Evolutionary conservation across 2,888 invertebrate species (phyloP), one percentile per base, ranked within the genome.

Genomic region (Coremacera marginata): DNA sequence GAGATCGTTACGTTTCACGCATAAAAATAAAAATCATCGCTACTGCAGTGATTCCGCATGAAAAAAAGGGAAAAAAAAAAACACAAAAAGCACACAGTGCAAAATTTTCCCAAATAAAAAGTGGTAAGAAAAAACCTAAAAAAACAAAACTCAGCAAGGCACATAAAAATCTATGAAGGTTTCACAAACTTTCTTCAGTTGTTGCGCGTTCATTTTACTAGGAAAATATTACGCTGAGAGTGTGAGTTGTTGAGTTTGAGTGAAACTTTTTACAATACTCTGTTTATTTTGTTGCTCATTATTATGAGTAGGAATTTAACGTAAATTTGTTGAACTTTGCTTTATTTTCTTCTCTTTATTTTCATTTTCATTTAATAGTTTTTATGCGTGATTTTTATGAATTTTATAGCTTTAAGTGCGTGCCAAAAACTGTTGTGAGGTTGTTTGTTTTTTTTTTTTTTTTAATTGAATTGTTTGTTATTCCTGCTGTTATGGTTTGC

Each of bases 21-120:
- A 89, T 89, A 86, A 87, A 88, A 88, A 89, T 88, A 87, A 88
- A 89, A 89, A 88, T 87, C 87, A 86, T 87, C 86, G 86, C 86
- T 84, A 84, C 84, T 85, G 88, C 88, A 86, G 84, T 89, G 89
- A 89, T 89, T 89, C 88, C 88, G 89, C 85, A 87, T n/a, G n/a
- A n/a, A n/a, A n/a, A n/a, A n/a, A n/a, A n/a, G n/a, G n/a, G n/a
- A n/a, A 79, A 75, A 73, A 52, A 72, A 65, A 72, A 65, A 79
- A 71, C 81, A 80, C 80, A 74, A 60, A 70, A 44, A 67, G 7
- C 44, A 44, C 44, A 11, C 14, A 11, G 44, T 14, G 11, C 44
- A 11, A 44, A 44, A 44, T 44, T 11, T 44, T 44, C 3, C 44
- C 44, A 44, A 44, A 37, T 44, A 44, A 22, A 37, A 44, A 37